Evolutionary conservation across 2,113 vertebrate species (phyloP).

Genomic region (Chelonoidis abingdonii): DNA sequence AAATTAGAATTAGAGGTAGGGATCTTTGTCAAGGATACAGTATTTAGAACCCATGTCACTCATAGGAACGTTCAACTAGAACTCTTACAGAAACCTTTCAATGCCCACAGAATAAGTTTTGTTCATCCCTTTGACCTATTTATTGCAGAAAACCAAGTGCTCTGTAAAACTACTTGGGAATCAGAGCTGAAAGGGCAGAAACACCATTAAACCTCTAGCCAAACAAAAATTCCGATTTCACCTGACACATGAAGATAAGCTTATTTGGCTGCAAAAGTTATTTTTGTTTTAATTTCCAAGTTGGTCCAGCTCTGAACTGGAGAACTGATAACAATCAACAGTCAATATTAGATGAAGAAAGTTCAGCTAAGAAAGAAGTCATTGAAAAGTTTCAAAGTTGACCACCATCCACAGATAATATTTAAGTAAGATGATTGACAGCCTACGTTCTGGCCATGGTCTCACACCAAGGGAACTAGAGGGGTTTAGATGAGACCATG

Average conservation of each 20-base stretch:
- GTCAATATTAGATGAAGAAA: not conserved
- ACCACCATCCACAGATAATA: not conserved
- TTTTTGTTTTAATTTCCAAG: not conserved
- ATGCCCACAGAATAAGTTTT: not conserved
- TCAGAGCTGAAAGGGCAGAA: not conserved
- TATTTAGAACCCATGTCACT: not conserved
- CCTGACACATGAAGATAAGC: rapidly evolving
- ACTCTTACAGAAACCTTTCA: not conserved
- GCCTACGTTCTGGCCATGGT: not conserved
- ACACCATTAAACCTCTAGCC: not conserved
- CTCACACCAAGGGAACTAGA: not conserved
- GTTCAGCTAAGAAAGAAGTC: not conserved
- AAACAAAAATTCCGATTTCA: not conserved
- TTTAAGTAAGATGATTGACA: not conserved
- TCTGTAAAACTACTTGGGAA: constrained; percentile 17
- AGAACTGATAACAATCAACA: not conserved
- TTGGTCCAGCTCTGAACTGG: not conserved
- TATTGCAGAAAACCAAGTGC: not conserved
- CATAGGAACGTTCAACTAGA: constrained; percentile 26
- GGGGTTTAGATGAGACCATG: not conserved
- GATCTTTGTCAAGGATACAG: constrained; percentile 29
- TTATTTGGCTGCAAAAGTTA: not conserved
- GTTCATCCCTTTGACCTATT: constrained; percentile 2
- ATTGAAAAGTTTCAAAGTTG: not conserved
- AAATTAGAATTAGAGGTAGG: constrained; percentile 30